A percentile compares a stretch with the other conserved stretches of the same genome.
These are phyloP conservation scores for Oryzias dopingdopingensis DNA, from an alignment of 2,797 vertebrate genomes.

Conservation along the genomic window DNA sequence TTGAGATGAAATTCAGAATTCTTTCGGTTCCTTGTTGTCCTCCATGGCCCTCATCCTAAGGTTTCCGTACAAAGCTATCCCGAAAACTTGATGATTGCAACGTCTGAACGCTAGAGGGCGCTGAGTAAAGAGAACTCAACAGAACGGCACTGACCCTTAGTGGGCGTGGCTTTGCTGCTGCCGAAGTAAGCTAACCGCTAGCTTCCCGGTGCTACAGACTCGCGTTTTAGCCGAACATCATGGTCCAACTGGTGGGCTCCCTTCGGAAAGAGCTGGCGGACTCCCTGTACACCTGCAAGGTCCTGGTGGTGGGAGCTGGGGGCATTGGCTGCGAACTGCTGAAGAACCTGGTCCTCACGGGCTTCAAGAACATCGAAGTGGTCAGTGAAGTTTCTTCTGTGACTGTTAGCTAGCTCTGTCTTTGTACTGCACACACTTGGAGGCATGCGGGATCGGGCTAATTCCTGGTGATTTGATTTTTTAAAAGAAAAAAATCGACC, in stretches of 20 bases:
- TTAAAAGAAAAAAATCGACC: too few species aligned
- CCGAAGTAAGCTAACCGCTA: constrained; percentile 30
- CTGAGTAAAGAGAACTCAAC: too few species aligned
- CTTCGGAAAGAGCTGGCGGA: constrained; percentile 87
- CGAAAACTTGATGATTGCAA: too few species aligned
- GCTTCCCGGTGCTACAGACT: constrained; percentile 33
- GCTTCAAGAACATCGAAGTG: constrained; percentile 93
- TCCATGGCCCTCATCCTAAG: too few species aligned
- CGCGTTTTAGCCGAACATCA: constrained; percentile 58
- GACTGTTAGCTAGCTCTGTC: constrained; percentile 41
- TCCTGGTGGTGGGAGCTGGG: constrained; percentile 93
- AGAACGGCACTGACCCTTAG: constrained; percentile 25
- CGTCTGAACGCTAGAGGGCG: neutral
- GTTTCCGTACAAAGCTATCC: too few species aligned
- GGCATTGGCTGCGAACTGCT: constrained; percentile 96
- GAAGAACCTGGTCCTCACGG: constrained; percentile 94
- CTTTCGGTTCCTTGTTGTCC: too few species aligned
- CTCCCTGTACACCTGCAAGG: constrained; percentile 82
- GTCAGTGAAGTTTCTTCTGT: constrained; percentile 71
- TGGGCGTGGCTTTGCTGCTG: constrained; percentile 12
- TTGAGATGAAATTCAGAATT: too few species aligned
- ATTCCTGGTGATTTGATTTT: neutral
- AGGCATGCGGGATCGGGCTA: constrained; percentile 15
- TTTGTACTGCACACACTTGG: constrained; percentile 47
- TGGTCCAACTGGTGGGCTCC: constrained; percentile 85